Percentiles rank a stretch among this genome's conserved stretches.
Evolutionary conservation across 2,797 vertebrate species (phyloP).

Genomic region (Macroramphosus scolopax): DNA sequence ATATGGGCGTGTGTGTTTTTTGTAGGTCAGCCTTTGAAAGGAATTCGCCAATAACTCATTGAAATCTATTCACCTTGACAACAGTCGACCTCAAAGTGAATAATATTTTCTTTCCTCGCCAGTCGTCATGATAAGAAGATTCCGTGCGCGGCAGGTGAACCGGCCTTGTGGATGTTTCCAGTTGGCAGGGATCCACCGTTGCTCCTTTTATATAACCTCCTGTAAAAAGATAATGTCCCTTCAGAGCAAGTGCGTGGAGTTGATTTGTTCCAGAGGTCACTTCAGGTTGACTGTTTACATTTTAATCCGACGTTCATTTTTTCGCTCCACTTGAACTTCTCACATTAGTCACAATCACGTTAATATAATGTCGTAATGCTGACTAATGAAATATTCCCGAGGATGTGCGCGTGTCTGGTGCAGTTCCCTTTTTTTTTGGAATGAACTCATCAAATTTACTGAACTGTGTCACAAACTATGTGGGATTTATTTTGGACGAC

Average conservation of each 20-base stretch:
- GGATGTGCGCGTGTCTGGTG: not conserved
- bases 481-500: too few relatives aligned
- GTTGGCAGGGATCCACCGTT: constrained; percentile 24
- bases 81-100: constrained; percentile 6
- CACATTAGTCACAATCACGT: constrained; percentile 1
- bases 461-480: constrained; percentile 14
- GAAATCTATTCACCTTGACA: constrained; percentile 7
- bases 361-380: constrained; percentile 23
- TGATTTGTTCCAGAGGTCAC: too few relatives aligned
- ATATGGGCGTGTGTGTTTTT: constrained; percentile 34
- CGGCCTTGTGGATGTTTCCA: constrained; percentile 23
- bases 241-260: too few relatives aligned
- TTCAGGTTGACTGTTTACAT: not conserved
- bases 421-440: constrained; percentile 47
- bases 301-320: not conserved
- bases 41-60: constrained; percentile 18
- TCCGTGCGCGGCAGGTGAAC: constrained; percentile 23
- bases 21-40: constrained; percentile 9
- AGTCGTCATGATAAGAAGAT: not conserved
- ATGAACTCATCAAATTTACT: constrained; percentile 21
- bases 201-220: constrained; percentile 9
- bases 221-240: constrained; percentile 12
- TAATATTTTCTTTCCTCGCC: constrained; percentile 1
- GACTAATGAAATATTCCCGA: too few relatives aligned
- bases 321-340: not conserved